These are phyloP conservation scores for Carapus acus DNA, from an alignment of 2,797 vertebrate genomes.

Conservation along the genomic window DNA sequence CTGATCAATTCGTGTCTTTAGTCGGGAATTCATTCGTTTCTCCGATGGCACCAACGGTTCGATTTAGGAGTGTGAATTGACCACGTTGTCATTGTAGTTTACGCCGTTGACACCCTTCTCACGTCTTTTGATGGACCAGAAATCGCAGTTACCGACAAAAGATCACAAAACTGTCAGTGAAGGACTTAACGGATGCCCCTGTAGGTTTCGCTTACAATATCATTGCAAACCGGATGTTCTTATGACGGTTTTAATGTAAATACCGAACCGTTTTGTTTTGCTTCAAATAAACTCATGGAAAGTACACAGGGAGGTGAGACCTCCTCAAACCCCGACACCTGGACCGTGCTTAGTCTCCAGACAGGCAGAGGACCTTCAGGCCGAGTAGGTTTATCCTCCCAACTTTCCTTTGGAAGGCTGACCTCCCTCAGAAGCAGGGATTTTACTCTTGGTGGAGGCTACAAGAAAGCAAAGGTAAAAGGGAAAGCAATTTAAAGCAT, in stretches of 20 bases:
- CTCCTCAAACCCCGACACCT: slow-evolving; percentile 24
- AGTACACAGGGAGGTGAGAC: slow-evolving; percentile 11
- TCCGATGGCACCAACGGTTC: too few species aligned
- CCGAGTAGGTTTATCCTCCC: slow-evolving; percentile 38
- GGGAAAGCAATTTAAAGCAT: too few species aligned
- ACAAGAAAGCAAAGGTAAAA: slow-evolving; percentile 68
- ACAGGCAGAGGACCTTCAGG: slow-evolving; percentile 45
- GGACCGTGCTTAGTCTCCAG: slow-evolving; percentile 21
- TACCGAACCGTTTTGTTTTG: slow-evolving; percentile 50
- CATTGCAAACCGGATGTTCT: too few species aligned
- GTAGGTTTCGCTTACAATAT: too few species aligned
- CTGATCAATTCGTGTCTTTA: not conserved
- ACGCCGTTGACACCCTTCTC: too few species aligned
- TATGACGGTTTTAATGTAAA: slow-evolving; percentile 36
- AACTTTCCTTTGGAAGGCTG: slow-evolving; percentile 62
- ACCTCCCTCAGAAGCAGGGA: slow-evolving; percentile 72
- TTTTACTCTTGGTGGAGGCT: slow-evolving; percentile 69
- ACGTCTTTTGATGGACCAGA: too few species aligned
- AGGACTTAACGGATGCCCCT: too few species aligned
- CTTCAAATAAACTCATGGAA: too few species aligned
- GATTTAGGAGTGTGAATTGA: too few species aligned
- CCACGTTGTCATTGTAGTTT: too few species aligned
- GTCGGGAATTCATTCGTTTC: not conserved
- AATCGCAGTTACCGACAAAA: too few species aligned
- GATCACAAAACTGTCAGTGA: too few species aligned